A percentile compares a stretch with the other conserved stretches of the same genome.
Evolutionary conservation across 2,888 invertebrate species (phyloP).

Genomic region (Lagria hirta): DNA sequence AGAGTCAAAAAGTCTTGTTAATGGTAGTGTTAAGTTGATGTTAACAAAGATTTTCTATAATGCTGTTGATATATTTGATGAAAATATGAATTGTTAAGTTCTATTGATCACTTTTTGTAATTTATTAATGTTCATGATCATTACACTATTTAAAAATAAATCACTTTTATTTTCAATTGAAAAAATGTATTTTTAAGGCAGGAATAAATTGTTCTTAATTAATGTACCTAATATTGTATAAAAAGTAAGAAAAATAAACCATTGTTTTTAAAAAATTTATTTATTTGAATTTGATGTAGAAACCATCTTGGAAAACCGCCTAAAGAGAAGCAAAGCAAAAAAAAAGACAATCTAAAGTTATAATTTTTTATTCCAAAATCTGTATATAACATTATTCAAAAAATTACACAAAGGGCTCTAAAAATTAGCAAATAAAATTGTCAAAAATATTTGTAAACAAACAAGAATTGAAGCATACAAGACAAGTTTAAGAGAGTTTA

Average conservation of each 20-base stretch:
- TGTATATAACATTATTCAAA: too few relatives aligned
- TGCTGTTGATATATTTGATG: slow-evolving; percentile 7
- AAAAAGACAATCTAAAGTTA: too few relatives aligned
- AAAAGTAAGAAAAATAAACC: slow-evolving; percentile 38
- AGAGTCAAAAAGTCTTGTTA: slow-evolving; percentile 15
- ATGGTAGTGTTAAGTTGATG: background rate
- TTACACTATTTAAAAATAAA: slow-evolving; percentile 9
- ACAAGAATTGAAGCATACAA: too few relatives aligned
- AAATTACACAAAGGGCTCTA: too few relatives aligned
- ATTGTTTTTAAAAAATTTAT: slow-evolving; percentile 37
- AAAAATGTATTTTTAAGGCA: slow-evolving; percentile 20
- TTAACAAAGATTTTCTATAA: slow-evolving; percentile 8
- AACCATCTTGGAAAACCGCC: too few relatives aligned
- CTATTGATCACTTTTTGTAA: slow-evolving; percentile 12
- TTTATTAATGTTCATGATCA: slow-evolving; percentile 10
- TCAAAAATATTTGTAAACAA: too few relatives aligned
- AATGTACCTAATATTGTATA: slow-evolving; percentile 37
- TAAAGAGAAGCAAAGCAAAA: too few relatives aligned
- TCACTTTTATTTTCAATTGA: slow-evolving; percentile 14
- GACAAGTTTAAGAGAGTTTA: too few relatives aligned
- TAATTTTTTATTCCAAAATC: too few relatives aligned
- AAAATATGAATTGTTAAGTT: slow-evolving; percentile 23
- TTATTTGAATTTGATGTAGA: too few relatives aligned
- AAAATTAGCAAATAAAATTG: too few relatives aligned
- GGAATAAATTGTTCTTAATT: slow-evolving; percentile 19